phyloP scores from a whole-genome alignment of 2,797 vertebrate genomes.

The Salarias fasciatus region DNA sequence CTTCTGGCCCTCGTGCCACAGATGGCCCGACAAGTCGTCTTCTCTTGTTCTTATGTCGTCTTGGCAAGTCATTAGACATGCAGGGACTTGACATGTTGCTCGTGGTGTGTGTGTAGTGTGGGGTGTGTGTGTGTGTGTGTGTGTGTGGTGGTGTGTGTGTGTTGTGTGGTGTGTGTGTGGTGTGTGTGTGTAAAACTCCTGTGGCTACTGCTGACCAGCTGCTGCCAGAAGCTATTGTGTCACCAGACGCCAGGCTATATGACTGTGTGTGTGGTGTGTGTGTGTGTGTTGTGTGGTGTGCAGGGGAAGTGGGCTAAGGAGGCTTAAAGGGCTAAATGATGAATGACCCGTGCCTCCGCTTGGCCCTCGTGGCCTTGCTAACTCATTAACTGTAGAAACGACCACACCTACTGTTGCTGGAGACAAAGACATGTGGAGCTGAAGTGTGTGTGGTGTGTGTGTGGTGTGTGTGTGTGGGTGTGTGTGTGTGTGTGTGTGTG shows the following conservation, averaged over 20 bases:
- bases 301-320: conserved; percentile 3
- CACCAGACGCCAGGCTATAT: conserved; percentile 37
- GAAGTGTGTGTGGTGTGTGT: conserved; percentile 22
- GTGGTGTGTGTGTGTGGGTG: conserved; percentile 5
- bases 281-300: conserved; percentile 1
- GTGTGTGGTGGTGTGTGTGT: too few species aligned
- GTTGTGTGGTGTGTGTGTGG: background rate
- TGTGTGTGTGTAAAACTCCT: conserved; percentile 27
- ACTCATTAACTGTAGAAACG: conserved; percentile 76
- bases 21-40: conserved; percentile 65
- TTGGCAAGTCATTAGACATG: conserved; percentile 70
- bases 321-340: conserved; percentile 45
- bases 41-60: conserved; percentile 56
- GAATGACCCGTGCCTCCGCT: conserved; percentile 58
- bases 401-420: conserved; percentile 80
- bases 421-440: conserved; percentile 50
- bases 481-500: conserved; percentile 2
- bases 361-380: conserved; percentile 48
- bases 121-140: background rate
- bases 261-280: background rate
- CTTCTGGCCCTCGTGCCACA: conserved; percentile 51
- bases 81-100: conserved; percentile 52
- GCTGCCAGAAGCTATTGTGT: conserved; percentile 67
- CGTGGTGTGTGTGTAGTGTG: conserved; percentile 1
- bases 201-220: conserved; percentile 71